Base-by-base conservation (phyloP, 2,113 vertebrate genomes). In the Pogonocichla stellata region DNA sequence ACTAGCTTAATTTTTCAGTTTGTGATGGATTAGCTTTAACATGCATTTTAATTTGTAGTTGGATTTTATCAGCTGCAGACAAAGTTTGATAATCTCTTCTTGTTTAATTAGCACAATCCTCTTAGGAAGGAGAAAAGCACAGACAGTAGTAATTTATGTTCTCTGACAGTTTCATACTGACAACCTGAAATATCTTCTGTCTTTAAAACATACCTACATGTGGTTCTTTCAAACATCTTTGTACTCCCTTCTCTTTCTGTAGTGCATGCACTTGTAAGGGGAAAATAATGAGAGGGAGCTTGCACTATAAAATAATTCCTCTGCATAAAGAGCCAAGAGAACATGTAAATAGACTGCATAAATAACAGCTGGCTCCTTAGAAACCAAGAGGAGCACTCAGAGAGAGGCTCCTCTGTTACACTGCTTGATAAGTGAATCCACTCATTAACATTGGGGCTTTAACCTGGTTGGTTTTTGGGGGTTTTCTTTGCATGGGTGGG, bases 91-190 rank as follows among this genome's bases (percentile, higher is more conserved):
- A 97, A 97, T 97, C 96, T 97, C 93, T 95, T 94, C 97, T 91
- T 89, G 92, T 97, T 97, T 97, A 97, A 97, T 98, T 97, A 97
- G 90, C 70, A 81, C 96, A 97, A 97, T 97, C 97, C 96, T 97
- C 96, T 97, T 97, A 96, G 91, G 96, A 97, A 64, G 70, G 75
- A 83, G 66, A 92, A 96, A 95, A 61, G 80, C 93, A 91, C 54
- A 91, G 89, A 95, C 93, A 93, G 94, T 89, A 74, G 85, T 94
- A 92, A 97, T 97, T 98, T 93, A 65, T 19, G 11, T 96, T 94
- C 86, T 66, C 34, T 94, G 88, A 86, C 82, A 82, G 78, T 96
- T 95, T 74, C 82, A 56, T 62, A 38, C 61, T 90, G 92, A 56
- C 90, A 91, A 56, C 66, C 70, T 90, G 70, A 80, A 93, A 89